A percentile compares a stretch with the other conserved stretches of the same genome.
phyloP scores from a whole-genome alignment of 1,140 invertebrate genomes.

The Calosoma granatense region DNA sequence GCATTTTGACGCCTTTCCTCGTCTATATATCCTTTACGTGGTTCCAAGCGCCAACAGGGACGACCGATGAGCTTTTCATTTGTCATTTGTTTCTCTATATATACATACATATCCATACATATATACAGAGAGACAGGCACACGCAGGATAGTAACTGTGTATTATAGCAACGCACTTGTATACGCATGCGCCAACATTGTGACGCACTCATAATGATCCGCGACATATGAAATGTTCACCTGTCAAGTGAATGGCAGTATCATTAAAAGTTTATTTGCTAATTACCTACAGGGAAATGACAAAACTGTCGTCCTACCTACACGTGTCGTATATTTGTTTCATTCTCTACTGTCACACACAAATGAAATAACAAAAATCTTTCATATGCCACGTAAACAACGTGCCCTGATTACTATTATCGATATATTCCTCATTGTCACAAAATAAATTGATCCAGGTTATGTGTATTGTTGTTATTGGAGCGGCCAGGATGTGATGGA shows the following conservation, averaged over 20 bases:
- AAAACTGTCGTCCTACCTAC: neutral
- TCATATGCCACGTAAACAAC: neutral
- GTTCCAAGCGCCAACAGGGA: too few relatives aligned
- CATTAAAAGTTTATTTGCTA: conserved; percentile 7
- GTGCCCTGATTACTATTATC: neutral
- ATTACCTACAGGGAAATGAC: conserved; percentile 1
- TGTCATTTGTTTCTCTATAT: neutral
- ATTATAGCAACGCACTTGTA: too few relatives aligned
- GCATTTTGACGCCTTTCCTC: too few relatives aligned
- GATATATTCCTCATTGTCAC: neutral
- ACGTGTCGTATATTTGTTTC: neutral
- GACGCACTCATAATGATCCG: neutral
- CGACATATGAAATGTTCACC: neutral
- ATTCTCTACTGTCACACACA: neutral
- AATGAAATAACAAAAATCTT: neutral
- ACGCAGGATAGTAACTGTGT: too few relatives aligned
- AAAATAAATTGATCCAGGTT: neutral
- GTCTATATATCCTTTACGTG: too few relatives aligned
- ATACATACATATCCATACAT: neutral
- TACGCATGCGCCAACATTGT: neutral
- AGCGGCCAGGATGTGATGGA: neutral
- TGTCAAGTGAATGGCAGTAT: neutral
- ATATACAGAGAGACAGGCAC: too few relatives aligned
- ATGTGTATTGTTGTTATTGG: neutral
- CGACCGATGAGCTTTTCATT: neutral